phyloP scores from a whole-genome alignment of 2,888 invertebrate species.

The Chironomus tentans region DNA sequence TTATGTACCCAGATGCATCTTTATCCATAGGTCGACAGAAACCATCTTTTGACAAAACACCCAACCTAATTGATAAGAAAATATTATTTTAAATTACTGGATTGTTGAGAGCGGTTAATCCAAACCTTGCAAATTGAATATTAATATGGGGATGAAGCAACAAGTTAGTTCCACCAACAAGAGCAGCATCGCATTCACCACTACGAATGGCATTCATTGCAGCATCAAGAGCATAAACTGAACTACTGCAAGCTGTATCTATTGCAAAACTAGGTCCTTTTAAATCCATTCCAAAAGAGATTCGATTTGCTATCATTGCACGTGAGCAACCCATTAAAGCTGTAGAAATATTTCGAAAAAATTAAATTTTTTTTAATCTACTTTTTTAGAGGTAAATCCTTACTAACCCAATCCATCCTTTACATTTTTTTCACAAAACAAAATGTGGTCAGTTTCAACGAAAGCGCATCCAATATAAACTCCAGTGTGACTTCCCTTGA shows the following conservation, averaged over 20 bases:
- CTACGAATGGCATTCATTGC: conserved; percentile 65
- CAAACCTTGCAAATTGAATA: conserved; percentile 82
- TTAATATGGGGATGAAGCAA: conserved; percentile 81
- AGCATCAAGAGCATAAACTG: conserved; percentile 75
- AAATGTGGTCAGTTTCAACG: conserved; percentile 63
- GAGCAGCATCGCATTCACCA: conserved; percentile 78
- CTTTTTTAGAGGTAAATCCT: too few species aligned
- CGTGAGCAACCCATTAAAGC: conserved; percentile 45
- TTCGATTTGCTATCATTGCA: conserved; percentile 84
- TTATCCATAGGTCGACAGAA: conserved; percentile 18
- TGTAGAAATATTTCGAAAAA: too few species aligned
- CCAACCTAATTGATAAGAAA: too few species aligned
- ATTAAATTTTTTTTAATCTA: too few species aligned
- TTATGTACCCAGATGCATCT: conserved; percentile 45
- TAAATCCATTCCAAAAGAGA: conserved; percentile 80
- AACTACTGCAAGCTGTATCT: conserved; percentile 94
- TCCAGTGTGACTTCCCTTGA: conserved; percentile 60
- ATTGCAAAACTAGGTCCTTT: conserved; percentile 81
- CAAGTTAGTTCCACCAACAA: conserved; percentile 80
- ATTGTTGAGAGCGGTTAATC: too few species aligned
- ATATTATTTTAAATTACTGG: too few species aligned
- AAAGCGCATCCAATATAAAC: conserved; percentile 64
- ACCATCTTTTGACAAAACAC: conserved; percentile 17
- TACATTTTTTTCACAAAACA: conserved; percentile 56
- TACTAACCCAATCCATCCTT: conserved; percentile 43